phyloP scores from a whole-genome alignment of 2,797 vertebrate genomes.

The Aldrovandia affinis region DNA sequence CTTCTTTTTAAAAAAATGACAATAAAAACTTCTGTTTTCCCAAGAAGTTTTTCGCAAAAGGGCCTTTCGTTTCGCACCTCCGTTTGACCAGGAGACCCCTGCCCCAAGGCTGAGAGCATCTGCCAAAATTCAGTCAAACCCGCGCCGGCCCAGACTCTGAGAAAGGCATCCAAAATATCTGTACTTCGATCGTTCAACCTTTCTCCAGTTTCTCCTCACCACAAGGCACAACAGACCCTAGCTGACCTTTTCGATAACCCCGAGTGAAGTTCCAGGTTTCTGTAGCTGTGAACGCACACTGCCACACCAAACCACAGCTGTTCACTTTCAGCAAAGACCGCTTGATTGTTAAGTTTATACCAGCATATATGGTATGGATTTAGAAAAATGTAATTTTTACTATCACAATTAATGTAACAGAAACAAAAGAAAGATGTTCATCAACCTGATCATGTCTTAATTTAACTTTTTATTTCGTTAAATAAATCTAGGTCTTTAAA shows the following conservation, averaged over 20 bases:
- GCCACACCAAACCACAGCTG: conserved; percentile 21
- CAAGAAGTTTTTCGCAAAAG: conserved; percentile 26
- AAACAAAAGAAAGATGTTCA: conserved; percentile 52
- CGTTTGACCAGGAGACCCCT: conserved; percentile 29
- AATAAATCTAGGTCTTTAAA: conserved; percentile 50
- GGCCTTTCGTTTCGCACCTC: conserved; percentile 16
- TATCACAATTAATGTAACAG: conserved; percentile 23
- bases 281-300: conserved; percentile 28
- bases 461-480: conserved; percentile 59
- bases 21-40: too few species aligned
- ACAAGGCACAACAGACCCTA: background rate
- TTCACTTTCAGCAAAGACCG: conserved; percentile 38
- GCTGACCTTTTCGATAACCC: conserved; percentile 15
- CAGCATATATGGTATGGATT: conserved; percentile 62
- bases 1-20: too few species aligned
- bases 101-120: conserved; percentile 31
- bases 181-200: conserved; percentile 29
- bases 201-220: background rate
- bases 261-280: conserved; percentile 18
- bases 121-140: conserved; percentile 20
- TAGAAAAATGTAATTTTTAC: conserved; percentile 35
- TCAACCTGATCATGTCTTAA: conserved; percentile 52
- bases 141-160: conserved; percentile 37
- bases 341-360: conserved; percentile 38
- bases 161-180: conserved; percentile 31